Conservation (phyloP, 1,140 invertebrate genomes). For the Ceratina japonica region DNA sequence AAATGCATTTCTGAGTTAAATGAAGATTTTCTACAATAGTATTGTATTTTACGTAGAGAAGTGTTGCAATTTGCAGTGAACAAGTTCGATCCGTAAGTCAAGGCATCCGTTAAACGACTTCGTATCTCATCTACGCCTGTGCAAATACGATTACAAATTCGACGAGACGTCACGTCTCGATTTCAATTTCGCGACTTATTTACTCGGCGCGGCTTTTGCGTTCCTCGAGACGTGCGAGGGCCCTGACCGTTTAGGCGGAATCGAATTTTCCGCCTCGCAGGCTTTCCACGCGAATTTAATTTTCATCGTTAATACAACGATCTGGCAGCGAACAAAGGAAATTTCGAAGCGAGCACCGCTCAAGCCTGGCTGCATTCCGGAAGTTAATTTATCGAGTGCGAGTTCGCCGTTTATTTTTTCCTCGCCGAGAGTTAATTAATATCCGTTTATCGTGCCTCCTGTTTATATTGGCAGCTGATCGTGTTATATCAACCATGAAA, state of each 20-base stretch:
- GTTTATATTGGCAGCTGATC: not conserved
- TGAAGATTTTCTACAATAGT: no score
- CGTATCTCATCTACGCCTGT: not conserved
- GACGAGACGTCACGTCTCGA: constrained; percentile 13
- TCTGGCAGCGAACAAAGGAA: constrained; percentile 8
- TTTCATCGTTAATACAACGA: constrained; percentile 40
- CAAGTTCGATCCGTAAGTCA: not conserved
- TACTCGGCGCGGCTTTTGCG: not conserved
- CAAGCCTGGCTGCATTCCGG: not conserved
- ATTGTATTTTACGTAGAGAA: no score
- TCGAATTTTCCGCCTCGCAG: constrained; percentile 2
- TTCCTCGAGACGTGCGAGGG: not conserved
- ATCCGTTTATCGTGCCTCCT: not conserved
- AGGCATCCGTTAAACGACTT: constrained; percentile 1
- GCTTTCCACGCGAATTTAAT: constrained; percentile 51
- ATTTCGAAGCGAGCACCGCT: not conserved
- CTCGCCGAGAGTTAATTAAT: not conserved
- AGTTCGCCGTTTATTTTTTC: not conserved
- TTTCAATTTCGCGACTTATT: constrained; percentile 61
- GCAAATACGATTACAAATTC: constrained; percentile 44
- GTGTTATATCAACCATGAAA: not conserved
- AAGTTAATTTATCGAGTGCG: not conserved
- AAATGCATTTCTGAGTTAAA: no score
- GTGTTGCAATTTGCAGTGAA: no score
- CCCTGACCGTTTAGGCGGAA: not conserved